These are phyloP conservation scores for Babyrousa celebensis DNA, from an alignment of 2,797 vertebrate species.

Conservation along the genomic window DNA sequence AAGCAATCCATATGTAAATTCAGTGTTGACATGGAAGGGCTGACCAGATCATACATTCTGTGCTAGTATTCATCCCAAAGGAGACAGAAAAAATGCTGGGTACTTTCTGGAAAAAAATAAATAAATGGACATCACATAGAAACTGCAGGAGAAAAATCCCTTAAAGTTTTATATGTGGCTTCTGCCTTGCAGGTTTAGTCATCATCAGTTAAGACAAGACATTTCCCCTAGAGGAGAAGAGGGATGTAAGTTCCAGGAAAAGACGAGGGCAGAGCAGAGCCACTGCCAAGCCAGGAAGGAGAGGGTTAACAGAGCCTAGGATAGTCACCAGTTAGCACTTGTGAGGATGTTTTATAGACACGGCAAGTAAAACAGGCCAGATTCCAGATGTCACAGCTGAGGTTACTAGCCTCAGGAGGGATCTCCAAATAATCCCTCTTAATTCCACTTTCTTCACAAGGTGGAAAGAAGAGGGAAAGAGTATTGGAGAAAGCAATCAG, in stretches of 20 bases:
- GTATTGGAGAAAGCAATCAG: not conserved
- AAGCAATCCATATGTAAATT: not conserved
- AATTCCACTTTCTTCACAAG: slow-evolving; percentile 69
- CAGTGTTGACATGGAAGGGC: not conserved
- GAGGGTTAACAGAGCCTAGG: slow-evolving; percentile 65
- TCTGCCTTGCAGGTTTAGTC: slow-evolving; percentile 64
- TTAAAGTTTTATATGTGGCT: slow-evolving; percentile 64
- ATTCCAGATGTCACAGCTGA: slow-evolving; percentile 59
- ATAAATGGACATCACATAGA: slow-evolving; percentile 11
- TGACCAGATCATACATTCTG: not conserved
- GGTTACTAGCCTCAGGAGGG: slow-evolving; percentile 37
- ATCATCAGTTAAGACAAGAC: slow-evolving; percentile 71
- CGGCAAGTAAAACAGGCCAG: slow-evolving; percentile 60
- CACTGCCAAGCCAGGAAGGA: slow-evolving; percentile 1
- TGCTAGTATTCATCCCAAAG: slow-evolving; percentile 8
- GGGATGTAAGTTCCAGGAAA: slow-evolving; percentile 39
- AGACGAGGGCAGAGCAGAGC: slow-evolving; percentile 51
- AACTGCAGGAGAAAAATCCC: slow-evolving; percentile 70
- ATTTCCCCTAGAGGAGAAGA: slow-evolving; percentile 30
- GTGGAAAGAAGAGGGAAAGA: not conserved
- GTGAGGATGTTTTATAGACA: slow-evolving; percentile 43
- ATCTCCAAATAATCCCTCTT: slow-evolving; percentile 51
- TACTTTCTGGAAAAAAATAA: slow-evolving; percentile 50
- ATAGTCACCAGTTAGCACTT: slow-evolving; percentile 62
- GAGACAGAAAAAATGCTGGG: not conserved